Percentiles rank a stretch among this genome's conserved stretches.
Evolutionary conservation across 2,797 vertebrate genomes (phyloP).

Genomic region (Pristis pectinata): DNA sequence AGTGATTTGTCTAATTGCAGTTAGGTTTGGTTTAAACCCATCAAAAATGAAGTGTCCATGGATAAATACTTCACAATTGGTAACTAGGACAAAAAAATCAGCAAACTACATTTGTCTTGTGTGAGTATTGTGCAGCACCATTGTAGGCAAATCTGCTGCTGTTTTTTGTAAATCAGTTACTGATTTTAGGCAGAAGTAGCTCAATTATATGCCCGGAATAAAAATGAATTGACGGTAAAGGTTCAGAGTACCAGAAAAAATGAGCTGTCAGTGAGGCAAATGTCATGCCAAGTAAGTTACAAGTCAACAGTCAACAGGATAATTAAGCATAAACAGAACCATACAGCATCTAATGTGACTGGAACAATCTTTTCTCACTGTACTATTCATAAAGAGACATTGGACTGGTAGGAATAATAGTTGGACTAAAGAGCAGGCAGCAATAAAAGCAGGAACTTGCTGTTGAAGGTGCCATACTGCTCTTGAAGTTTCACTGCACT

Average conservation of each 20-base stretch:
- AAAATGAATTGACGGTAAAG: background rate
- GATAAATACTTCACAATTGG: background rate
- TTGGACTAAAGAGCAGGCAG: no score
- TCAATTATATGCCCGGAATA: background rate
- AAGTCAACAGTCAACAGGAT: background rate
- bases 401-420: background rate
- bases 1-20: no score
- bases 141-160: background rate
- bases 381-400: background rate
- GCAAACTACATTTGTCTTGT: background rate
- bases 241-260: background rate
- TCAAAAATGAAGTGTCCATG: no score
- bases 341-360: background rate
- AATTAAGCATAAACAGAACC: background rate
- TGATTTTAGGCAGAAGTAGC: background rate
- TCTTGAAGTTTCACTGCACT: no score
- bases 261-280: background rate
- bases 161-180: background rate
- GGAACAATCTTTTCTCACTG: background rate
- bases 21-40: no score
- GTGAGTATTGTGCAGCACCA: background rate
- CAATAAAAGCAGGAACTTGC: no score
- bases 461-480: no score
- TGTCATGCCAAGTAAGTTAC: background rate
- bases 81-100: background rate